Base-by-base conservation (phyloP, 2,888 invertebrate species). In the Cistogaster globosa region DNA sequence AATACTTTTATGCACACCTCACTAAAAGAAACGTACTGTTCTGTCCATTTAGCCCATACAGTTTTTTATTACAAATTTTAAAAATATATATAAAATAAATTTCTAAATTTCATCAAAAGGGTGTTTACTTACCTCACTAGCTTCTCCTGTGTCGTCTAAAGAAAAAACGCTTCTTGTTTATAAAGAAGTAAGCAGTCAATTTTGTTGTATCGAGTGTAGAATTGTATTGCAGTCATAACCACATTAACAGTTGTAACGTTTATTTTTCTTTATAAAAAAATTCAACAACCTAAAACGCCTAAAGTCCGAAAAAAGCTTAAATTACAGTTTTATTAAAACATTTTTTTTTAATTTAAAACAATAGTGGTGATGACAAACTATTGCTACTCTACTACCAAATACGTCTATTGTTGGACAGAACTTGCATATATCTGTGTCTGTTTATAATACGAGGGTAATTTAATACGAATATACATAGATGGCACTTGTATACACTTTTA, bases 241-340 rank as follows among this genome's bases (percentile, higher is more conserved):
- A 16, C 60, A 12, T 55, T 55, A 42, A 32, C 20, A 67, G 20
- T 38, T 51, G 45, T 12, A 32, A 38, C 57, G 18, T 72, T 72
- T 48, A 71, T 65, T 36, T 76, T 45, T 65, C 65, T 65, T 38
- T 18, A 77, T 14, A 22, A 36, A 65, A 53, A 57, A 65, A 42
- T 63, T 63, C 48, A 32, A 14, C 42, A 57, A 4, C 20, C 20
- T 14, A 38, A 53, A 62, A 69, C 51, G 20, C 38, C 20, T 60
- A 26, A 68, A 62, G 67, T 67, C 65, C 63, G 48, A 45, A 76
- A 77, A 75, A 18, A 53, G 65, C 77, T 77, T n/a, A 71, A 42
- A 76, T 76, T 77, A 83, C 82, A 72, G 65, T 83, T 77, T 71
- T 45, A 65, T 71, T 77, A 67, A 58, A 65, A 76, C 69, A 58